These are phyloP conservation scores for Ctenopoma multispine DNA, from an alignment of 2,797 vertebrate species.

Conservation along the genomic window DNA sequence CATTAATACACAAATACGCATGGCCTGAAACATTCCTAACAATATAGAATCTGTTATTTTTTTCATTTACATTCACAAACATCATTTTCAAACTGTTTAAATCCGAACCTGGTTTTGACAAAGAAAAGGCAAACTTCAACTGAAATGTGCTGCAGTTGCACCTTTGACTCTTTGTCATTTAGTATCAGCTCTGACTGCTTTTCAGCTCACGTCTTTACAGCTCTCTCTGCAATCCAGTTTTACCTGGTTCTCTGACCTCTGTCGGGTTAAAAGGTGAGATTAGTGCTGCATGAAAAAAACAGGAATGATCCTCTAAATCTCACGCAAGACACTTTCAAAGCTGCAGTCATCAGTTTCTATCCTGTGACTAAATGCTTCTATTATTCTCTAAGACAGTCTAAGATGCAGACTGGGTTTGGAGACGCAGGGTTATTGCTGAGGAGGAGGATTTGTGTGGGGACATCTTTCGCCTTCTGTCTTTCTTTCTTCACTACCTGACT, in stretches of 20 bases:
- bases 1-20: constrained; percentile 35
- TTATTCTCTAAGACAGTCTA: constrained; percentile 65
- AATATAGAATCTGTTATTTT: too few relatives aligned
- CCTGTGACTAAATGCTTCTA: constrained; percentile 62
- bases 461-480: constrained; percentile 4
- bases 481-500: constrained; percentile 41
- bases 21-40: not conserved
- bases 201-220: constrained; percentile 30
- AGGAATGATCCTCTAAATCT: constrained; percentile 60
- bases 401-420: constrained; percentile 59
- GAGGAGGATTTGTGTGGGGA: constrained; percentile 63
- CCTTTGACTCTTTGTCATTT: constrained; percentile 55
- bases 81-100: too few relatives aligned
- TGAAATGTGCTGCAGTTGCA: constrained; percentile 18
- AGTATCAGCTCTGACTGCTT: constrained; percentile 24
- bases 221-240: constrained; percentile 42
- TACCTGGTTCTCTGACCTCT: constrained; percentile 51
- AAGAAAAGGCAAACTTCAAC: constrained; percentile 13
- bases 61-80: too few relatives aligned
- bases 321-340: constrained; percentile 53
- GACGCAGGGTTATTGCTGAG: constrained; percentile 50
- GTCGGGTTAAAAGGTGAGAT: constrained; percentile 65
- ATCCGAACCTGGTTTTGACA: constrained; percentile 3
- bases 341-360: constrained; percentile 58
- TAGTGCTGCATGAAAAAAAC: constrained; percentile 42